Base-by-base conservation (phyloP, 2,888 invertebrate genomes). In the Poecilus cupreus region DNA sequence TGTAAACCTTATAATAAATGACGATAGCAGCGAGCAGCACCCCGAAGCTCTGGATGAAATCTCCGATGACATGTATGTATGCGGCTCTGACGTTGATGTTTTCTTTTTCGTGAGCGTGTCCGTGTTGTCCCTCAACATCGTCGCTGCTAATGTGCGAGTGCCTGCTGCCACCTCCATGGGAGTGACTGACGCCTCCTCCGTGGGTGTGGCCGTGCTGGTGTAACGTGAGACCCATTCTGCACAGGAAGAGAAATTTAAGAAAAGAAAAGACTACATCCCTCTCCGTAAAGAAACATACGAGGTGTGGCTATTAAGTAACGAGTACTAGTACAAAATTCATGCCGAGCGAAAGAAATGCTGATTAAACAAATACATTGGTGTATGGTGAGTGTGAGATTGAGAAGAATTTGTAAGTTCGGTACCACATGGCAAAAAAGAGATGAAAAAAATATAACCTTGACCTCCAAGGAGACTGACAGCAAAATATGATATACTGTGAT, bases 51-150 rank as follows among this genome's bases (percentile, higher is more conserved):
- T 91, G 91, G 84, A 98, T 91, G 87, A 99, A 96, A 90, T 99
- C 99, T 0, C 99, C 98, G 78, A 99, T 87, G 54, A 99, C 98
- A 89, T 99, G 99, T 83, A 99, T 97, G 88, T 96, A 96, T 26
- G 99, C 98, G 2, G 99, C 99, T 84, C 97, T 92, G 11, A 99
- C 98, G 89, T 98, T 97, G 85, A 97, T 96, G 88, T 97, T 97
- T 85, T 91, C 90, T 0, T 88, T 72, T 6, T 49, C 70, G 10
- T 78, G 32, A 3, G 39, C 85, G 83, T 88, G 88, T 0, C 87
- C 85, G 83, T 88, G 88, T 0, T 87, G 88, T 0, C 82, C 83
- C 75, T 86, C 86, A 2, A 89, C 88, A 0, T 86, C 86, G 0
- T 89, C 87, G 60, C 89, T 89, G 83, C 90, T 89, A 51, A 74